Evolutionary conservation across 1,140 invertebrate species (phyloP).

Genomic region (Phymastichus coffea): DNA sequence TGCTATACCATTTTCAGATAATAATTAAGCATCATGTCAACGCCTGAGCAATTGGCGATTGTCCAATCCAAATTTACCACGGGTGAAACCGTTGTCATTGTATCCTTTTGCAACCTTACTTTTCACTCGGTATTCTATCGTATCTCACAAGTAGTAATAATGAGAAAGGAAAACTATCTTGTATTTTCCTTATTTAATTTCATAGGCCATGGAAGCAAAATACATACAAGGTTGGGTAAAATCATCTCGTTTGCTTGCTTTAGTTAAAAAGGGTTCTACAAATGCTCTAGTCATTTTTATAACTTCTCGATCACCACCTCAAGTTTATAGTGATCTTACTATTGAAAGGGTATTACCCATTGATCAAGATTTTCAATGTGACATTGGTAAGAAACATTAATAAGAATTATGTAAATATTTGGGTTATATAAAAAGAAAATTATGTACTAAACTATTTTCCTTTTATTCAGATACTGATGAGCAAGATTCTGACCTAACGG

Average conservation of each 20-base stretch:
- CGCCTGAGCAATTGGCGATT: slow-evolving; percentile 37
- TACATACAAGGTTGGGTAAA: slow-evolving; percentile 61
- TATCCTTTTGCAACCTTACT: slow-evolving; percentile 50
- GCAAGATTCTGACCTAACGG: slow-evolving; percentile 53
- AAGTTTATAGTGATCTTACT: slow-evolving; percentile 68
- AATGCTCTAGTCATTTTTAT: slow-evolving; percentile 67
- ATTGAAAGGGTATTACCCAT: slow-evolving; percentile 75
- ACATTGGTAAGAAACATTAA: slow-evolving; percentile 62
- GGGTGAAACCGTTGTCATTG: slow-evolving; percentile 61
- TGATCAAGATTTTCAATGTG: slow-evolving; percentile 73
- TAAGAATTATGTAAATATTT: not conserved
- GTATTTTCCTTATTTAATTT: slow-evolving; percentile 34
- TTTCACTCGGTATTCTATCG: slow-evolving; percentile 2
- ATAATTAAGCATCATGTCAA: slow-evolving; percentile 28
- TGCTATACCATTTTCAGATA: slow-evolving; percentile 13
- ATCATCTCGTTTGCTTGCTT: slow-evolving; percentile 61
- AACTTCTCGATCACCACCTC: slow-evolving; percentile 61
- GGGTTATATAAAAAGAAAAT: not conserved
- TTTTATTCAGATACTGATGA: slow-evolving; percentile 47
- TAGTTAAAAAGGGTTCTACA: slow-evolving; percentile 66
- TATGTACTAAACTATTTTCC: too few species aligned
- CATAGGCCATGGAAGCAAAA: slow-evolving; percentile 55
- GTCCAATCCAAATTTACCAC: slow-evolving; percentile 66
- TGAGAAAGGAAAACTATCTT: not conserved
- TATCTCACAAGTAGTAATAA: not conserved